These are phyloP conservation scores for Pocillopora verrucosa DNA, from an alignment of 64 coral and sea anemone species.

Conservation along the genomic window DNA sequence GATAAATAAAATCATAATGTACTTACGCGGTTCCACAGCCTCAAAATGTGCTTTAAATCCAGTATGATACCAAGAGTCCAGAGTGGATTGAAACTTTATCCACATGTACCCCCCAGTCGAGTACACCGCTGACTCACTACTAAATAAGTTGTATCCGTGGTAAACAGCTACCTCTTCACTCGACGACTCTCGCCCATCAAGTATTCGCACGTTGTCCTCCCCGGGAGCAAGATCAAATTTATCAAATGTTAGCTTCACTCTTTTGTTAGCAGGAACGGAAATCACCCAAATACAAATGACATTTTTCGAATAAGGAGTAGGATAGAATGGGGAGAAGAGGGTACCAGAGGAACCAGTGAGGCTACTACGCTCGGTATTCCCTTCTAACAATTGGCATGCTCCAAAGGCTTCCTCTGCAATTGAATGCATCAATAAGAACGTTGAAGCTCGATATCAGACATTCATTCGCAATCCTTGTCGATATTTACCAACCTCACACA, in stretches of 20 bases:
- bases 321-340: neutral
- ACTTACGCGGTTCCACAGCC: neutral
- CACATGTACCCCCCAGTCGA: neutral
- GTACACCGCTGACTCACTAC: neutral
- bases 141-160: neutral
- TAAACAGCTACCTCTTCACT: neutral
- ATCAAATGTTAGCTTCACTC: neutral
- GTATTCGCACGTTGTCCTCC: conserved; percentile 21
- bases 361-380: neutral
- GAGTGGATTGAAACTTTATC: neutral
- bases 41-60: conserved; percentile 21
- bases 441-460: neutral
- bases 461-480: neutral
- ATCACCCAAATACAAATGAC: neutral
- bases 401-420: neutral
- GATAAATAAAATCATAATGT: too few species aligned
- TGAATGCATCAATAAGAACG: neutral
- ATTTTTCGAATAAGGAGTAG: neutral
- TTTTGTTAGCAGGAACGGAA: neutral
- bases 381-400: neutral
- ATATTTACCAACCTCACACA: too few species aligned
- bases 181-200: neutral
- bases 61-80: too few species aligned
- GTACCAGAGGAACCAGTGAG: neutral
- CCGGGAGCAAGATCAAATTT: neutral